Evolutionary conservation across 1,140 invertebrate genomes (phyloP).

Genomic region (Rhopalosiphum maidis): DNA sequence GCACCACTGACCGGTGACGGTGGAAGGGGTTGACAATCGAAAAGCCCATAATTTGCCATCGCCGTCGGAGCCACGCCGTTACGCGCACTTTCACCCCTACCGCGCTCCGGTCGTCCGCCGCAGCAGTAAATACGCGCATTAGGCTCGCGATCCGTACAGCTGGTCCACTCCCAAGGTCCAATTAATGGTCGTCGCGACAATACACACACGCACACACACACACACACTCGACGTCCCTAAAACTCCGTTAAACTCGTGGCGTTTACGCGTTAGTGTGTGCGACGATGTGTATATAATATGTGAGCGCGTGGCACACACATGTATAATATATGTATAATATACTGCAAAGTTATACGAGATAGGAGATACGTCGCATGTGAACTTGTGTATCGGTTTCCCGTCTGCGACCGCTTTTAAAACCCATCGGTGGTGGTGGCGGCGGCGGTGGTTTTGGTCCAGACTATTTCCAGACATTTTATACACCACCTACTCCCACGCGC

Average conservation of each 20-base stretch:
- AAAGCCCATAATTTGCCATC: neutral
- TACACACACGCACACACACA: neutral
- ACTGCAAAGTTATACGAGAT: neutral
- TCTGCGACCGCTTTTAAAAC: conserved; percentile 1
- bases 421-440: neutral
- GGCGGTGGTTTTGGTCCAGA: neutral
- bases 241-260: conserved; percentile 8
- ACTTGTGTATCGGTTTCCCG: neutral
- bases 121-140: conserved; percentile 15
- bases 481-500: neutral
- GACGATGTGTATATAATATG: neutral
- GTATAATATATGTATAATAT: neutral
- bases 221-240: neutral
- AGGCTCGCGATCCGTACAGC: neutral
- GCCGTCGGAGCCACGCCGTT: neutral
- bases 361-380: neutral
- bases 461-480: neutral
- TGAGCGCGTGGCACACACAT: neutral
- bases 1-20: neutral
- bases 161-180: conserved; percentile 36
- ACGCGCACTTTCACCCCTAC: neutral
- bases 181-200: conserved; percentile 32
- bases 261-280: neutral
- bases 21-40: neutral
- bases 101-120: neutral